Percentiles rank a stretch among this genome's conserved stretches.
These are phyloP conservation scores for Penaeus chinensis DNA, from an alignment of 1,140 invertebrate genomes.

Conservation along the genomic window DNA sequence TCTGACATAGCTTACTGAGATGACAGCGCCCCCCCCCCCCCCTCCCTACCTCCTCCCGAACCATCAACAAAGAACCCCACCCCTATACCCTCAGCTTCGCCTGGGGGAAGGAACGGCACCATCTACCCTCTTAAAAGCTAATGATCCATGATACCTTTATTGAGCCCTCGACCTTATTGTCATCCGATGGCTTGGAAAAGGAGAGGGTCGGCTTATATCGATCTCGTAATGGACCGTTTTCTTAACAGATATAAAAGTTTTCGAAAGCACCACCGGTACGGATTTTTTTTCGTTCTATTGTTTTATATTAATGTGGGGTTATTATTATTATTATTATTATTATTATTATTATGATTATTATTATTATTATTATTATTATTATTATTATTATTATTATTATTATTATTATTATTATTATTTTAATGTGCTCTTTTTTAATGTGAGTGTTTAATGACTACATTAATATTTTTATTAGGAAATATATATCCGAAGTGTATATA, in stretches of 20 bases:
- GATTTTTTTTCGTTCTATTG: not conserved
- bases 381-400: not conserved
- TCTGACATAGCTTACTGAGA: no score
- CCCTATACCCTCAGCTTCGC: no score
- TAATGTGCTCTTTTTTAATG: not conserved
- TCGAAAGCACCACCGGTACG: not conserved
- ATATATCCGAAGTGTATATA: no score
- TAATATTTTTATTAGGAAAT: no score
- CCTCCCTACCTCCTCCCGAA: no score
- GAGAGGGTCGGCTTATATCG: not conserved
- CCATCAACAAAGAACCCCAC: no score
- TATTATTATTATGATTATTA: not conserved
- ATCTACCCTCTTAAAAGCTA: conserved; percentile 40
- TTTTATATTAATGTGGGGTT: conserved; percentile 6
- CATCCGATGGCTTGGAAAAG: conserved; percentile 39
- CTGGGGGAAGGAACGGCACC: conserved; percentile 3
- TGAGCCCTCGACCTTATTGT: conserved; percentile 35
- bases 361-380: not conserved
- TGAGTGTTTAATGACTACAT: no score
- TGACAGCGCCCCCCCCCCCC: no score
- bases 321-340: not conserved
- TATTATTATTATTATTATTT: not conserved
- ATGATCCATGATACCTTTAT: conserved; percentile 38
- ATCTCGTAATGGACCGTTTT: not conserved
- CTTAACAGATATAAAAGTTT: conserved; percentile 7